phyloP scores from a whole-genome alignment of 2,113 vertebrate genomes.

The Gallinago undulata region DNA sequence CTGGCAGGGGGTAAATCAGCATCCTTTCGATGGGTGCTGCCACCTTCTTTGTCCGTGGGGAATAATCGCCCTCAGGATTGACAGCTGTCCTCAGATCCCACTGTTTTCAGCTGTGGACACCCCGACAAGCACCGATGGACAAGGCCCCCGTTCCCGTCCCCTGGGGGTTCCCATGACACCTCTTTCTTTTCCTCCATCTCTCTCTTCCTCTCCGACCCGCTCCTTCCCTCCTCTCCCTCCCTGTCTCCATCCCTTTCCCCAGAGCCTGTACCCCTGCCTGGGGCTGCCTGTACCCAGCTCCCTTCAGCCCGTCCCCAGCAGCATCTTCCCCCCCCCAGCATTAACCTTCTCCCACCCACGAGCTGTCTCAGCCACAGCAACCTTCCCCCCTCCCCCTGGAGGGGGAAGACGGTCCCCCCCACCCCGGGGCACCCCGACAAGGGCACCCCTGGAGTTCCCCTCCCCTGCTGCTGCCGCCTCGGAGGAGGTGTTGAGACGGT shows the following conservation, averaged over 20 bases:
- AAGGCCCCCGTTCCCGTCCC: background rate
- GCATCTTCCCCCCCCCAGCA: background rate
- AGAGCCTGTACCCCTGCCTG: background rate
- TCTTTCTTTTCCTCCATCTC: background rate
- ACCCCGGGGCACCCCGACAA: too few relatives aligned
- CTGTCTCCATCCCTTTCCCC: background rate
- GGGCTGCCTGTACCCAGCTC: background rate
- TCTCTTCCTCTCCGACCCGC: background rate
- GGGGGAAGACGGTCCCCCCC: background rate
- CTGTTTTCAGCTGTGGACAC: background rate
- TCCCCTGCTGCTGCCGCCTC: background rate
- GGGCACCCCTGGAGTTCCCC: background rate
- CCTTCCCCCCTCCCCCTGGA: accelerated
- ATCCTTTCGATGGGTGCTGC: background rate
- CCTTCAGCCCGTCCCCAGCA: background rate
- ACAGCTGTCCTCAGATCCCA: background rate
- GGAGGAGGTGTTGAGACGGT: background rate
- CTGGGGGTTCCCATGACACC: accelerated
- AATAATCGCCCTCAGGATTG: background rate
- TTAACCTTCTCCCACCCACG: background rate
- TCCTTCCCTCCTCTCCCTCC: background rate
- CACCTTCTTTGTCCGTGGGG: background rate
- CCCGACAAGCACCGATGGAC: background rate
- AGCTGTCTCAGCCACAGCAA: background rate
- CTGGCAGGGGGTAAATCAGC: accelerated